Base-by-base conservation (phyloP, 2,888 invertebrate species). In the Drosophila tripunctata region DNA sequence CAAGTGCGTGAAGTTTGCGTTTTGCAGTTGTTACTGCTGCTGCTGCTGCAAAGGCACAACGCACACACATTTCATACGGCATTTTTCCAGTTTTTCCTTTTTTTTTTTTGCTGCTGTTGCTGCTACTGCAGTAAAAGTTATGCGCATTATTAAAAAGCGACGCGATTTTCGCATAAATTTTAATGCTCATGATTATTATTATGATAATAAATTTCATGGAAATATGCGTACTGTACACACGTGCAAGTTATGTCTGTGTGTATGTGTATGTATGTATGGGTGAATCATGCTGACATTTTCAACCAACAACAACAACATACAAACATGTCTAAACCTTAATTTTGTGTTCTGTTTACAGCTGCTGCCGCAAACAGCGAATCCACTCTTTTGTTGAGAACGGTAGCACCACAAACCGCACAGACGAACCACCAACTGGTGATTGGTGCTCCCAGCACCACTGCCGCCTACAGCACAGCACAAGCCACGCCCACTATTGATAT, bases 151-250 rank as follows among this genome's bases (percentile, higher is more conserved):
- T 70, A 74, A 55, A 56, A 72, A 55, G 60, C 45, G 19, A 54
- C 35, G 62, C 60, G 62, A 51, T 41, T 50, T 44, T 31, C 35
- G 67, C 62, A 86, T 83, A 69, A 60, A 83, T 75, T 83, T 66
- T 65, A 68, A 75, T 67, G 55, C 79, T 64, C 44, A 65, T 62
- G 72, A 71, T 71, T 83, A 68, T 73, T 69, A 63, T 77, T 73
- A 72, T 65, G 56, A 64, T 66, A 70, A 77, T 62, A 62, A 61
- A 66, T 61, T 67, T 56, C 6, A 65, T 58, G 50, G 33, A 63
- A 58, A 69, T 63, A 33, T 60, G 56, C 61, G 35, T 22, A 10
- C 27, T 47, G 40, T 22, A 14, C 10, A 21, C 15, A 38, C 31
- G 35, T 17, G 8, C 22, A 21, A 8, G 30, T 50, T 31, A 40